These are phyloP conservation scores for Ammodytes marinus DNA, from an alignment of 2,113 vertebrate genomes.

Conservation along the genomic window DNA sequence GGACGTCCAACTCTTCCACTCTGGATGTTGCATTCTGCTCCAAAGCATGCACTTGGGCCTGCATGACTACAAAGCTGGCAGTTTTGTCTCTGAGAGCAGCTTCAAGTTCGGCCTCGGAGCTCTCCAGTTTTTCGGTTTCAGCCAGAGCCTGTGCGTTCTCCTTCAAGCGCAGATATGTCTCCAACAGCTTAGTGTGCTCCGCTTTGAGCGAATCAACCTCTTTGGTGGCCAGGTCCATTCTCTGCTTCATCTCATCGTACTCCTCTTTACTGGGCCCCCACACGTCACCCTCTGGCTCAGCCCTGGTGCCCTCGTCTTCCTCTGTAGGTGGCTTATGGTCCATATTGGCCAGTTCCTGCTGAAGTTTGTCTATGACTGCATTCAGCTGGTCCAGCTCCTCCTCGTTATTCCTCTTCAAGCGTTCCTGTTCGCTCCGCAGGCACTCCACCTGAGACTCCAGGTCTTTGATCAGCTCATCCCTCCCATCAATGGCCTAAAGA, in stretches of 20 bases:
- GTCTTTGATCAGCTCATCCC: conserved; percentile 88
- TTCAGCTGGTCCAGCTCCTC: conserved; percentile 94
- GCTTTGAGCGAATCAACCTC: conserved; percentile 84
- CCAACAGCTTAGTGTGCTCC: conserved; percentile 72
- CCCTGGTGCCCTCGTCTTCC: conserved; percentile 82
- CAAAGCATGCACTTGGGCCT: conserved; percentile 79
- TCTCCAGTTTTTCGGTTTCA: conserved; percentile 47
- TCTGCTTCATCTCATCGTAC: conserved; percentile 86
- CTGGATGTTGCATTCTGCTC: conserved; percentile 81
- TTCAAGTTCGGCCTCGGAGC: conserved; percentile 59
- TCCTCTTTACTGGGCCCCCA: conserved; percentile 74
- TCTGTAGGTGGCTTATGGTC: conserved; percentile 83
- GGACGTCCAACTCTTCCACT: conserved; percentile 75
- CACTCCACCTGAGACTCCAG: conserved; percentile 92
- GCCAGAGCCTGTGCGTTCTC: conserved; percentile 59
- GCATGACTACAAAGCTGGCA: conserved; percentile 77
- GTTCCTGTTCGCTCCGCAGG: conserved; percentile 91
- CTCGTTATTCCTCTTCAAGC: conserved; percentile 87
- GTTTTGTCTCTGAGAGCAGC: conserved; percentile 78
- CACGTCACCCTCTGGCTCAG: conserved; percentile 72
- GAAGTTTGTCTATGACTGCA: conserved; percentile 95
- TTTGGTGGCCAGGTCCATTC: conserved; percentile 80
- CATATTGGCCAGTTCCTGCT: conserved; percentile 91
- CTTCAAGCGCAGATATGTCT: conserved; percentile 67
- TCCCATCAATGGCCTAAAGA: conserved; percentile 87